Evolutionary conservation across 2,797 vertebrate genomes (phyloP).

Genomic region (Carcharodon carcharias): DNA sequence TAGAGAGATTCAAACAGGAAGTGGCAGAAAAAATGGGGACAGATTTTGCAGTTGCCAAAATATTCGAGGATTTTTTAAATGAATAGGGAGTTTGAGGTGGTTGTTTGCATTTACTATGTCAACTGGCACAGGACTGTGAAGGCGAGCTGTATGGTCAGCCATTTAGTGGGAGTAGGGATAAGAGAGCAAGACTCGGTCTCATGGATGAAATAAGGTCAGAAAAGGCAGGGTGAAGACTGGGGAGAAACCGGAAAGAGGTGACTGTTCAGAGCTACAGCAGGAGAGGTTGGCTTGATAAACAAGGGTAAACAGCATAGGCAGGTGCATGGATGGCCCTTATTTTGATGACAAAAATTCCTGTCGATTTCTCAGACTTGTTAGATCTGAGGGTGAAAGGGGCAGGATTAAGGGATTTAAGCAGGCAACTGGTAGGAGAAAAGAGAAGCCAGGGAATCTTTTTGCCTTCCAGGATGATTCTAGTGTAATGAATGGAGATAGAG

Average conservation of each 20-base stretch:
- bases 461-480: too few species aligned
- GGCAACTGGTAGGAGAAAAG: too few species aligned
- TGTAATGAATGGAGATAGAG: too few species aligned
- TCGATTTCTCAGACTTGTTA: neutral
- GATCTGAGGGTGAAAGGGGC: neutral
- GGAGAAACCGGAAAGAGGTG: neutral
- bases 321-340: neutral
- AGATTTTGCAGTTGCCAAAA: neutral
- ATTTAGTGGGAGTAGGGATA: neutral
- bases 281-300: neutral
- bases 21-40: neutral
- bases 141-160: neutral
- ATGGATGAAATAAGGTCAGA: neutral
- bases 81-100: neutral
- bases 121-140: neutral
- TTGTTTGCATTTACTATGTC: neutral
- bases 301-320: neutral
- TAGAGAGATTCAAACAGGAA: neutral
- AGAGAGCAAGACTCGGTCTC: neutral
- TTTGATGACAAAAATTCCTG: neutral
- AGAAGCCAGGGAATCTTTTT: too few species aligned
- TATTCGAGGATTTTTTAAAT: neutral
- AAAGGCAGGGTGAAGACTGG: neutral
- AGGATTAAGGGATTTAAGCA: neutral
- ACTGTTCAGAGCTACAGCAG: too few species aligned